Base-by-base conservation (phyloP, 2,797 vertebrate genomes). In the Uromys caudimaculatus region DNA sequence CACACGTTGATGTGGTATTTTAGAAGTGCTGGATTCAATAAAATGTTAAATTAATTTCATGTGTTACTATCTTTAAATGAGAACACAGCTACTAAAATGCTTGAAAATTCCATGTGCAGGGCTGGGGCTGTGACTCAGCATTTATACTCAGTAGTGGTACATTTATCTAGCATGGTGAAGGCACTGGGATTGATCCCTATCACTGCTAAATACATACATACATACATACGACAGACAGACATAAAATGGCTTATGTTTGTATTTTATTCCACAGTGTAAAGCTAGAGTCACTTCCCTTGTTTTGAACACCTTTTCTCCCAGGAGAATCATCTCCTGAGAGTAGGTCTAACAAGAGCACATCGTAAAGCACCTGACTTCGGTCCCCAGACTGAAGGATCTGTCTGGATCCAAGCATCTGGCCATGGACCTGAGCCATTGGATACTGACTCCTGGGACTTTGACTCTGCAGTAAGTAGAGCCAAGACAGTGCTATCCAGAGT, bases 1-100 rank as follows among this genome's bases (percentile, higher is more conserved):
- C 27, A 75, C 69, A 75, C 44, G 73, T 77, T 50, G 56, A 35
- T 21, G n/a, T 19, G 41, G 67, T 58, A 71, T 88, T 85, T 93
- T 77, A 67, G 58, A 92, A 95, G 44, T 62, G 64, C 1, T 52
- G n/a, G 44, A 21, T 79, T 87, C 81, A 93, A 78, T 83, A 75
- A 83, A 91, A 64, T 17, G 13, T 54, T 88, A 79, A 90, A 91
- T 67, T 73, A 76, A 69, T 91, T 93, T 75, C 19, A 79, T 41
- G 38, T 56, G 24, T 79, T 86, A 81, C 73, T 94, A 56, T 50
- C 60, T 41, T 56, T 58, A 17, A 56, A 75, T 10, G 32, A 76
- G 44, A 19, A 69, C 60, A 69, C 19, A 86, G 19, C 44, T 86
- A 69, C 6, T 41, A 60, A 41, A 92, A 76, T 21, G 82, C 50